Evolutionary conservation across 2,797 vertebrate species (phyloP), one percentile per base, ranked within the genome.

Genomic region (Pangasius larnaudii): DNA sequence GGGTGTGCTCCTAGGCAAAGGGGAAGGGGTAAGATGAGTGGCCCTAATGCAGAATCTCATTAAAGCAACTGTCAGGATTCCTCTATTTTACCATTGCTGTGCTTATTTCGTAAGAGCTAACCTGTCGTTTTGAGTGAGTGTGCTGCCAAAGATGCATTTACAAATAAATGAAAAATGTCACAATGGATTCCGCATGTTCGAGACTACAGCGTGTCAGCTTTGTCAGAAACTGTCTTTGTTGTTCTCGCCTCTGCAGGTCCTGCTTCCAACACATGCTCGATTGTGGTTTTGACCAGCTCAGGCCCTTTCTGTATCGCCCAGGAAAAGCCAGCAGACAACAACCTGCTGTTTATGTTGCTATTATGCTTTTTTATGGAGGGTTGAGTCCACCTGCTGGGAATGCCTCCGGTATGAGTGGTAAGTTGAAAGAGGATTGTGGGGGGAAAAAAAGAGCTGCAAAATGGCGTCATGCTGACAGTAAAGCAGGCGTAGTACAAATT

Each of bases 141-240:
- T 96, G 92, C 96, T 96, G 96, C 97, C 97, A 97, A 96, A 96
- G 97, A 98, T 95, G 95, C 98, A 98, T 99, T 99, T 99, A 99
- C 98, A 99, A 98, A 99, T 99, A 99, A 99, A 99, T 99, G 98
- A 99, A 99, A 99, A 99, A 98, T 98, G 98, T 98, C 98, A 99
- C 98, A 98, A 97, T 97, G 97, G 97, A 98, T 99, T 98, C 97
- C 92, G 94, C 95, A 97, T 93, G 94, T 97, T 96, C 93, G 89
- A 91, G 95, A 96, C 93, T 92, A 95, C 93, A 91, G 93, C 84
- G 89, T 97, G 97, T 98, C 97, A 97, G 96, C 96, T 98, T 97
- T 97, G 97, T 98, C 98, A 97, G 96, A 97, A 97, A 96, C 96
- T 96, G 94, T 97, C 97, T 97, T 97, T 97, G 96, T 97, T 97